Conservation (phyloP, 35 echinoderm and acorn worm genomes). For the Lytechinus pictus region DNA sequence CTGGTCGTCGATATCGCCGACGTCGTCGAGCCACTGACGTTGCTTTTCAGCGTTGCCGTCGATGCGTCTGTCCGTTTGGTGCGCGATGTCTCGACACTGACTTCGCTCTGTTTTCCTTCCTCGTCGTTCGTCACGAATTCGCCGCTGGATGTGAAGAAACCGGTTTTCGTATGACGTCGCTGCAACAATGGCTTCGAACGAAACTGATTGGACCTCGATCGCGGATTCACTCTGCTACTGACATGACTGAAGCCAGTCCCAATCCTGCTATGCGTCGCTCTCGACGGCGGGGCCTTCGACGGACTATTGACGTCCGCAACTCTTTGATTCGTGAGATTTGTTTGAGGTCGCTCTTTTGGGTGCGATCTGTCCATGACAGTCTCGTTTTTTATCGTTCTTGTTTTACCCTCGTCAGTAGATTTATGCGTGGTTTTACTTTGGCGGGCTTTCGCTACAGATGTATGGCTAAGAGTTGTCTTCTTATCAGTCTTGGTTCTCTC, state of each 20-base stretch:
- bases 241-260: not conserved
- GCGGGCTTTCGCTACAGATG: not conserved
- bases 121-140: conserved; percentile 42
- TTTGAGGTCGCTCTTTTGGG: not conserved
- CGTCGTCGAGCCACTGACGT: not conserved
- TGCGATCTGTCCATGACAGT: too few relatives aligned
- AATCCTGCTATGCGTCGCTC: not conserved
- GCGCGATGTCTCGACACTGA: not conserved
- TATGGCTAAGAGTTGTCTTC: not conserved
- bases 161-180: not conserved
- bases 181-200: not conserved
- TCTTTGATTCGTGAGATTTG: not conserved
- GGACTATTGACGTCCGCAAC: not conserved
- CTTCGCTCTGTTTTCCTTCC: conserved; percentile 15
- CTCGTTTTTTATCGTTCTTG: not conserved
- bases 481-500: not conserved
- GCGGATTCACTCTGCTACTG: not conserved
- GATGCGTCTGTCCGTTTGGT: not conserved
- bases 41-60: not conserved
- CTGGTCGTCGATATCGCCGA: not conserved
- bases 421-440: not conserved
- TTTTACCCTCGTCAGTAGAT: not conserved
- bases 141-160: conserved; percentile 34
- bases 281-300: not conserved
- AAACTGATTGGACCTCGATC: not conserved